Base-by-base conservation (phyloP, 2,113 vertebrate genomes). In the Aix galericulata region DNA sequence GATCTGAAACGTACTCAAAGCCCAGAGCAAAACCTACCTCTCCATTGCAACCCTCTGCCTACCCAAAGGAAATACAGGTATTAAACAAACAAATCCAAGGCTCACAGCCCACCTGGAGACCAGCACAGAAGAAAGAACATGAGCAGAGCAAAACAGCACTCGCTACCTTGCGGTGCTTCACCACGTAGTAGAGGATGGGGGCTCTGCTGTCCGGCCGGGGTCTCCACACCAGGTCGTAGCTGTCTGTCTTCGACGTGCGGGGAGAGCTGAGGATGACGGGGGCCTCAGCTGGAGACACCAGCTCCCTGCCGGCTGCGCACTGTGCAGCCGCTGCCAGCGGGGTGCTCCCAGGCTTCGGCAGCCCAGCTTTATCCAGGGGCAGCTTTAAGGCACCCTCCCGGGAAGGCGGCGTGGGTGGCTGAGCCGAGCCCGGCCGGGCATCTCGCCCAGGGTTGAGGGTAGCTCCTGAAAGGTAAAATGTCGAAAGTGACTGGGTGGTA, bases 221-320 rank as follows among this genome's bases (percentile, higher is more conserved):
- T 89, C 98, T 98, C 99, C 99, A 99, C 91, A 99, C 98, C 53
- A 99, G 98, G 36, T 99, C 99, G 0, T 99, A 99, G 20, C 98
- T 98, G 97, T 99, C 99, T 0, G 99, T 99, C 93, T 99, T 99
- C 66, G 99, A 99, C 1, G 99, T 99, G 66, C 99, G 98, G 0
- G 99, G 99, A 44, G 98, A 99, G 91, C 99, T 99, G 63, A 99
- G 98, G 95, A 99, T 99, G 96, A 99, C 84, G 17, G 99, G 99
- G 1, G 99, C 99, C 46, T 99, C 99, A 0, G 99, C 99, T 5
- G 97, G 98, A 22, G 98, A 96, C 55, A 98, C 96, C 11, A 92
- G 96, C 15, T 98, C 98, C 10, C 97, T 97, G 63, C 97, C 96
- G 77, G 97, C 89, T 4, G 97, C 96, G 95, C 99, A 99, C 86